Percentiles rank a stretch among this genome's conserved stretches.
These are phyloP conservation scores for Champsocephalus gunnari DNA, from an alignment of 2,797 vertebrate genomes.

Conservation along the genomic window DNA sequence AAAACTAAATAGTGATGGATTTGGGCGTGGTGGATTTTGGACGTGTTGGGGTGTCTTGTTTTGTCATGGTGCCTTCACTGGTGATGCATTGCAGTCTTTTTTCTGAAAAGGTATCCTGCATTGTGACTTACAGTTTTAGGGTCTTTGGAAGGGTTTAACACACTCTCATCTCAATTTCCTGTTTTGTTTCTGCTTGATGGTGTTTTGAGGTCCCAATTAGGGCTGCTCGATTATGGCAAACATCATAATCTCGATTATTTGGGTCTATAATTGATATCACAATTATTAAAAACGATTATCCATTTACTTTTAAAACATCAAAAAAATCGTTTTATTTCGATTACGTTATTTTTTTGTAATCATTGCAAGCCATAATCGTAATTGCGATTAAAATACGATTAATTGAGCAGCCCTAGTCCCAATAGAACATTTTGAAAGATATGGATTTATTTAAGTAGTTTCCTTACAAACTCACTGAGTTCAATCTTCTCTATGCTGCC, in stretches of 20 bases:
- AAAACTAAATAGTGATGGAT: constrained; percentile 13
- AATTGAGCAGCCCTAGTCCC: neutral
- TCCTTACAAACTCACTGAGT: too few relatives aligned
- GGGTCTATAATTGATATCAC: too few relatives aligned
- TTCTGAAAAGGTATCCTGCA: constrained; percentile 20
- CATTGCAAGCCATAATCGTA: too few relatives aligned
- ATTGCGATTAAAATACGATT: too few relatives aligned
- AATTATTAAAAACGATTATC: too few relatives aligned
- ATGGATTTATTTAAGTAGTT: neutral
- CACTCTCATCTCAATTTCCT: constrained; percentile 21
- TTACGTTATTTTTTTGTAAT: too few relatives aligned
- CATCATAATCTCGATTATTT: too few relatives aligned
- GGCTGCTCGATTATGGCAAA: too few relatives aligned
- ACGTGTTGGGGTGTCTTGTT: constrained; percentile 30
- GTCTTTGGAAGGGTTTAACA: constrained; percentile 18
- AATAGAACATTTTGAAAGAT: constrained; percentile 9
- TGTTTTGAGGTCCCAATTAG: constrained; percentile 15
- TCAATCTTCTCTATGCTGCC: too few relatives aligned
- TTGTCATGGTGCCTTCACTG: constrained; percentile 37
- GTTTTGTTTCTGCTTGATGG: constrained; percentile 9
- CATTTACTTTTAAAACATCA: too few relatives aligned
- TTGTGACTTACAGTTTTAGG: constrained; percentile 24
- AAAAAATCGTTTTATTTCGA: too few relatives aligned
- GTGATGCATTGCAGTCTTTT: constrained; percentile 29
- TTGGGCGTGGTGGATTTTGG: constrained; percentile 30